phyloP scores from a whole-genome alignment of 1,140 invertebrate genomes.

The Palaemon carinicauda region DNA sequence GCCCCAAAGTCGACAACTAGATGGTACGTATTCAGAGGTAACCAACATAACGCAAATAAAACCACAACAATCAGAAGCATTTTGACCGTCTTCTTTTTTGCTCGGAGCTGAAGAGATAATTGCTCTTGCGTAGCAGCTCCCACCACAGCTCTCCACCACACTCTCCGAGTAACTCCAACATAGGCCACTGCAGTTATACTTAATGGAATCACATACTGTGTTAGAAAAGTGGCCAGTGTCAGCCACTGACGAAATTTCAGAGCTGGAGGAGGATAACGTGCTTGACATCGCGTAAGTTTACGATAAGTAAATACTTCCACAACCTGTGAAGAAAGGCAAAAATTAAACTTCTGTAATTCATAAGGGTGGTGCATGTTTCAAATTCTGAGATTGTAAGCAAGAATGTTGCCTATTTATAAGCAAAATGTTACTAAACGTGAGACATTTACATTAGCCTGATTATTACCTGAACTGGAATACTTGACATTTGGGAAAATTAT shows the following conservation, averaged over 20 bases:
- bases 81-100: constrained; percentile 67
- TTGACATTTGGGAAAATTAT: no score
- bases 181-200: constrained; percentile 66
- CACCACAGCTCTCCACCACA: constrained; percentile 63
- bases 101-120: constrained; percentile 58
- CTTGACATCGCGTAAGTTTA: constrained; percentile 64
- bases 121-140: constrained; percentile 63
- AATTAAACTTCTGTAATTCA: not conserved
- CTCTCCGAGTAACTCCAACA: constrained; percentile 63
- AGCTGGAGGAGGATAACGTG: constrained; percentile 63
- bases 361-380: not conserved
- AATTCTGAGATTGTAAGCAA: no score
- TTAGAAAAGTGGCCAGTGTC: constrained; percentile 66
- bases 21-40: constrained; percentile 68
- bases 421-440: no score
- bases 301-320: constrained; percentile 61
- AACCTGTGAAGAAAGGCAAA: constrained; percentile 43
- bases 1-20: constrained; percentile 64
- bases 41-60: constrained; percentile 68
- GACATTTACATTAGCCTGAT: no score
- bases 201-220: constrained; percentile 70
- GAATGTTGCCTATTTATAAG: no score
- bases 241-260: constrained; percentile 63
- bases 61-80: constrained; percentile 69
- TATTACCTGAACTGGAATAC: no score